A percentile compares a stretch with the other conserved stretches of the same genome.
phyloP scores from a whole-genome alignment of 2,888 invertebrate genomes.

The Chirona hameri region DNA sequence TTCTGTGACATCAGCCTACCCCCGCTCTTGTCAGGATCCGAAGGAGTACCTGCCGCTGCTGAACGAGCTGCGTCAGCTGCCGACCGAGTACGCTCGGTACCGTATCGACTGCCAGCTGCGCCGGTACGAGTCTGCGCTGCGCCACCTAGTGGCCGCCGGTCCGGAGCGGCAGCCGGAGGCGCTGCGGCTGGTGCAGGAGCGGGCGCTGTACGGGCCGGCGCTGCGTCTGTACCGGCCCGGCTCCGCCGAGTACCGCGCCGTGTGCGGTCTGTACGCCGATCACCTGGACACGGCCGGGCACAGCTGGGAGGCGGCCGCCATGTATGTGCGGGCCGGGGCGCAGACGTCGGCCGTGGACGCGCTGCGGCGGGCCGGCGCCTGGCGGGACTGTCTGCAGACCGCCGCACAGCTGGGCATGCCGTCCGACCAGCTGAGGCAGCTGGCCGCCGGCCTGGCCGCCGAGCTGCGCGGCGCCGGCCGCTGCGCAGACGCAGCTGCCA shows the following conservation, averaged over 20 bases:
- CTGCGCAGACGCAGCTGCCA: constrained; percentile 61
- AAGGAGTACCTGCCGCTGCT: constrained; percentile 86
- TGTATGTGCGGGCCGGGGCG: constrained; percentile 28
- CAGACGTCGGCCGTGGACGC: constrained; percentile 26
- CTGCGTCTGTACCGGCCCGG: background rate
- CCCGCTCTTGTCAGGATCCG: constrained; percentile 61
- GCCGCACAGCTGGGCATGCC: constrained; percentile 5
- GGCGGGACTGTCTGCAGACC: constrained; percentile 36
- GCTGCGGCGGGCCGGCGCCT: constrained; percentile 38
- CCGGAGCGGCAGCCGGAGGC: background rate
- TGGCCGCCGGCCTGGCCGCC: constrained; percentile 40
- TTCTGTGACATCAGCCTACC: too few relatives aligned
- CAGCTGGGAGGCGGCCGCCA: constrained; percentile 29
- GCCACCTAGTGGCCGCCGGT: constrained; percentile 24
- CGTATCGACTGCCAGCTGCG: constrained; percentile 76
- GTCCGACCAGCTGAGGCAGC: constrained; percentile 40
- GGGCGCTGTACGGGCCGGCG: background rate
- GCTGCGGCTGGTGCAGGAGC: background rate
- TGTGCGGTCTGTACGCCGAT: constrained; percentile 29
- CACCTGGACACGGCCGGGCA: background rate
- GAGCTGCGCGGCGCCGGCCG: constrained; percentile 53
- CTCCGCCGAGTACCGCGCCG: background rate
- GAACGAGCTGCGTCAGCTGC: constrained; percentile 66
- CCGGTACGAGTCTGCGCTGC: constrained; percentile 62
- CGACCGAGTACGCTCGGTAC: constrained; percentile 66